Conservation (phyloP, 2,888 invertebrate genomes). For the Cheilosia variabilis region DNA sequence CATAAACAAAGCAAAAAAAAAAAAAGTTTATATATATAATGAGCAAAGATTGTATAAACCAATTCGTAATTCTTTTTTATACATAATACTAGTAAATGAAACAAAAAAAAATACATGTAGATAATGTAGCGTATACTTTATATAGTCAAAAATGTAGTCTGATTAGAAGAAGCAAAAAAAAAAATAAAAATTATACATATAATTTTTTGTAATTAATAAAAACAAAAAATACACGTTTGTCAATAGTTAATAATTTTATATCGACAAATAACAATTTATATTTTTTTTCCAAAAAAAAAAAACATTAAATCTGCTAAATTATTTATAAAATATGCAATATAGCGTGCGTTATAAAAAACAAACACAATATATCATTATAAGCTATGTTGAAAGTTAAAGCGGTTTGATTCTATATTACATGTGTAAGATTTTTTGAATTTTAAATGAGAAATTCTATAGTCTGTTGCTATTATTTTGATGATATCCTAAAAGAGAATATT, state of each 20-base stretch:
- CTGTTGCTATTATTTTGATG: conserved; percentile 60
- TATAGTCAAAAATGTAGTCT: conserved; percentile 74
- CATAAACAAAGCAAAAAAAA: conserved; percentile 53
- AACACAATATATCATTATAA: conserved; percentile 15
- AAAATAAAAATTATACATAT: conserved; percentile 24
- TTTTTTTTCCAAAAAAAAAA: conserved; percentile 7
- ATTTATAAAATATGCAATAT: conserved; percentile 26
- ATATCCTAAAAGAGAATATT: conserved; percentile 41
- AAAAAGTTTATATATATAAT: conserved; percentile 7
- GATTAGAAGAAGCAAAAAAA: conserved; percentile 49
- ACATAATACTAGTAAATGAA: conserved; percentile 60
- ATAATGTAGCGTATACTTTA: conserved; percentile 67
- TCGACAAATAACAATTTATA: conserved; percentile 40
- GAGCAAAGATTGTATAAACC: conserved; percentile 52
- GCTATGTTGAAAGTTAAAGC: conserved; percentile 28
- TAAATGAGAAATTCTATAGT: conserved; percentile 26
- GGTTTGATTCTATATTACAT: conserved; percentile 44
- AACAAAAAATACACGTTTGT: conserved; percentile 30
- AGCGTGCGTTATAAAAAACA: conserved; percentile 6
- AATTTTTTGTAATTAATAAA: conserved; percentile 42
- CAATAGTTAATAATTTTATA: conserved; percentile 63
- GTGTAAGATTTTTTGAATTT: conserved; percentile 40
- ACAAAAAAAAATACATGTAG: conserved; percentile 39
- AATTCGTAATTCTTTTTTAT: conserved; percentile 70
- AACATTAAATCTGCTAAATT: conserved; percentile 7